Evolutionary conservation across 2,888 invertebrate genomes (phyloP).

Genomic region (Epirrita christyi): DNA sequence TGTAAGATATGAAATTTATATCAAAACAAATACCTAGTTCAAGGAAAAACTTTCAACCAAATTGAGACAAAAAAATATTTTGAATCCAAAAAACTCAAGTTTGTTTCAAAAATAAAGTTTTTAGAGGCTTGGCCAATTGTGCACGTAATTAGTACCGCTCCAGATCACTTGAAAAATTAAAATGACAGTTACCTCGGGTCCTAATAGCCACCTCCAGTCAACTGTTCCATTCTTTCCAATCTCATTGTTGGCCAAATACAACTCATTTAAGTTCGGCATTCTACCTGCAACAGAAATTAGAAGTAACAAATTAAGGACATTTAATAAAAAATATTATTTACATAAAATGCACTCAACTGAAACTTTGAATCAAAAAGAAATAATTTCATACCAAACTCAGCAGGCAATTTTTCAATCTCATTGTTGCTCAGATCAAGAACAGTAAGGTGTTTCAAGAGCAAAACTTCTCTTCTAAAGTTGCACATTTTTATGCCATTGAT

Average conservation of each 20-base stretch:
- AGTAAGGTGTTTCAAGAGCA: conserved; percentile 87
- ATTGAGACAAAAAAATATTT: no score
- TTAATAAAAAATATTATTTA: no score
- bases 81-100: no score
- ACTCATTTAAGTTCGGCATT: conserved; percentile 85
- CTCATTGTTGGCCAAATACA: conserved; percentile 87
- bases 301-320: no score
- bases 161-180: conserved; percentile 7
- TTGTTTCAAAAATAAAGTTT: no score
- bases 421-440: conserved; percentile 89
- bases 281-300: conserved; percentile 52
- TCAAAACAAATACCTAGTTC: no score
- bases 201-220: conserved; percentile 89
- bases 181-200: conserved; percentile 58
- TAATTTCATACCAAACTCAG: conserved; percentile 85
- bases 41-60: no score
- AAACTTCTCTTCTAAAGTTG: conserved; percentile 88
- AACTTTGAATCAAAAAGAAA: neutral
- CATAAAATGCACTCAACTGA: no score
- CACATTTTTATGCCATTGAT: conserved; percentile 86
- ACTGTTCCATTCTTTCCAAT: conserved; percentile 79
- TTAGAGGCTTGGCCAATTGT: no score
- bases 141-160: no score
- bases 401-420: conserved; percentile 88
- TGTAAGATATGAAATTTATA: conserved; percentile 43